Percentiles rank a stretch among this genome's conserved stretches.
Evolutionary conservation across 1,140 invertebrate species (phyloP).

Genomic region (Bradysia coprophila): DNA sequence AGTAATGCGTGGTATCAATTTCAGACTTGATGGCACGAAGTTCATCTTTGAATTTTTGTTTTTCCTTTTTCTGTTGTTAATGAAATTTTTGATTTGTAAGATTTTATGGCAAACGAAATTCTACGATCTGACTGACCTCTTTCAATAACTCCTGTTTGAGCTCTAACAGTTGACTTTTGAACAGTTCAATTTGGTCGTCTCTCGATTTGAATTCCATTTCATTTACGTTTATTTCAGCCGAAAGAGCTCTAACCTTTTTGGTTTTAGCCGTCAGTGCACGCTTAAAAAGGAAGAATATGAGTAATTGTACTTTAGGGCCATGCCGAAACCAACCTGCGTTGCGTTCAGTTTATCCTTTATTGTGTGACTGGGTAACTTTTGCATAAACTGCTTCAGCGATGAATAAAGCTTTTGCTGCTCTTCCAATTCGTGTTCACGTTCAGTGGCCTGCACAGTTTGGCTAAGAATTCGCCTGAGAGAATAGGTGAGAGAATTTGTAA

Average conservation of each 20-base stretch:
- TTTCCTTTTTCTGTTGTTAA: slow-evolving; percentile 13
- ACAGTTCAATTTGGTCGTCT: slow-evolving; percentile 11
- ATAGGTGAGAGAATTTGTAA: slow-evolving; percentile 1
- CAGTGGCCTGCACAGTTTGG: slow-evolving; percentile 14
- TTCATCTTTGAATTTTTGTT: slow-evolving; percentile 19
- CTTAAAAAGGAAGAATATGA: slow-evolving; percentile 3
- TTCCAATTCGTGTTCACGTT: slow-evolving; percentile 15
- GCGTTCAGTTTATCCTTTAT: slow-evolving; percentile 17
- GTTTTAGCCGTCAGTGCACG: slow-evolving; percentile 15
- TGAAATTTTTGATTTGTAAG: not conserved
- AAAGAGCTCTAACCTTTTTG: slow-evolving; percentile 17
- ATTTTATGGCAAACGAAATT: too few relatives aligned
- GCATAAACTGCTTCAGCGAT: slow-evolving; percentile 19
- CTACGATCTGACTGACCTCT: slow-evolving; percentile 4
- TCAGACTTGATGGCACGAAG: too few relatives aligned
- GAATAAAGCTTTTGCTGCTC: slow-evolving; percentile 18
- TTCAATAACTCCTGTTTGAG: slow-evolving; percentile 17
- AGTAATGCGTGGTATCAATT: too few relatives aligned
- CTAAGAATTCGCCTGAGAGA: slow-evolving; percentile 13
- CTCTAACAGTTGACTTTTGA: slow-evolving; percentile 11
- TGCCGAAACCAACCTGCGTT: slow-evolving; percentile 9
- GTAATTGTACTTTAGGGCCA: not conserved
- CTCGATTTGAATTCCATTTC: slow-evolving; percentile 14
- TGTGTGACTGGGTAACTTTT: slow-evolving; percentile 19
- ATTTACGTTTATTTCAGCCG: slow-evolving; percentile 15